Evolutionary conservation across 2,797 vertebrate species (phyloP).

Genomic region (Hyperoplus lanceolatus): DNA sequence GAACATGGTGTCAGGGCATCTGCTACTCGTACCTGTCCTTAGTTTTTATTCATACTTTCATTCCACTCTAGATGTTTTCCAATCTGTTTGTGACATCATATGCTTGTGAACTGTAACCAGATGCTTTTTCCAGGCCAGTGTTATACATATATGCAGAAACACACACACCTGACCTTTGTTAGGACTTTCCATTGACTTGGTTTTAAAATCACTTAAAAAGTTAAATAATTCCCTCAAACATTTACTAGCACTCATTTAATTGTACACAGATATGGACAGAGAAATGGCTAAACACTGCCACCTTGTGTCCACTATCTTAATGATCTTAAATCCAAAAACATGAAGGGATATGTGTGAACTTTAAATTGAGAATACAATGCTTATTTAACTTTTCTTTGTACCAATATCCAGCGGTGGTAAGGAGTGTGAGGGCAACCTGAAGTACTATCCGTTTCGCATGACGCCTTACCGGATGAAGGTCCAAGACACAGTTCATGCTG

Average conservation of each 20-base stretch:
- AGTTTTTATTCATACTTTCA: slow-evolving; percentile 66
- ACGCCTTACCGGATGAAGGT: slow-evolving; percentile 96
- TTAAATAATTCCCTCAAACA: not conserved
- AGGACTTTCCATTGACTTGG: not conserved
- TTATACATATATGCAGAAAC: slow-evolving; percentile 22
- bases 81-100: slow-evolving; percentile 66
- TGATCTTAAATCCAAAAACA: not conserved
- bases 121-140: slow-evolving; percentile 51
- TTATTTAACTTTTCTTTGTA: slow-evolving; percentile 15
- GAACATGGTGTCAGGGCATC: slow-evolving; percentile 53
- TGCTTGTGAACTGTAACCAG: slow-evolving; percentile 41
- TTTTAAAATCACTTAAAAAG: not conserved
- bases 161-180: slow-evolving; percentile 16
- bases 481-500: slow-evolving; percentile 84
- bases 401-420: slow-evolving; percentile 85
- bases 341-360: not conserved
- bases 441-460: slow-evolving; percentile 95
- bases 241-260: not conserved
- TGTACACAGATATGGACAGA: not conserved
- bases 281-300: slow-evolving; percentile 34
- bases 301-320: slow-evolving; percentile 36
- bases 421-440: slow-evolving; percentile 84
- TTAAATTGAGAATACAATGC: not conserved
- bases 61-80: slow-evolving; percentile 59
- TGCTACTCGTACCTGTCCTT: slow-evolving; percentile 52